A percentile compares a stretch with the other conserved stretches of the same genome.
These are phyloP conservation scores for Upupa epops DNA, from an alignment of 2,113 vertebrate species.

Conservation along the genomic window DNA sequence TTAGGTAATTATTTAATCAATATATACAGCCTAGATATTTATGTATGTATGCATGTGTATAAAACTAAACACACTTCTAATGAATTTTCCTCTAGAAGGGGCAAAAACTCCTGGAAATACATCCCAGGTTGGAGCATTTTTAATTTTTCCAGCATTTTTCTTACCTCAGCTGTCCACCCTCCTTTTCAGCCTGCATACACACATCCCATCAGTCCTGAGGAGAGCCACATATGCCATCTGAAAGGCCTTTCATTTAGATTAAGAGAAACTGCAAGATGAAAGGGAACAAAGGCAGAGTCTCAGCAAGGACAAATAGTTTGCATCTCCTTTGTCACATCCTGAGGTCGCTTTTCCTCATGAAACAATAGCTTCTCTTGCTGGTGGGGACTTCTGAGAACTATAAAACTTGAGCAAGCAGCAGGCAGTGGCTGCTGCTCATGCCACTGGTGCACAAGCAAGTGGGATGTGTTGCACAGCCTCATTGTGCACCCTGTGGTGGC, in stretches of 20 bases:
- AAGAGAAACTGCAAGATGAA: not conserved
- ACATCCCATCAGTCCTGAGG: not conserved
- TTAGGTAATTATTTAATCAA: constrained; percentile 36
- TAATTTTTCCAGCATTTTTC: not conserved
- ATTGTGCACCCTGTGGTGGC: not conserved
- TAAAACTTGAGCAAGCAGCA: not conserved
- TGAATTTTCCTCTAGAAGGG: not conserved
- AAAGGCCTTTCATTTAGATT: constrained; percentile 31
- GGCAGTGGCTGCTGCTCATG: not conserved
- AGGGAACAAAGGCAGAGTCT: constrained; percentile 4
- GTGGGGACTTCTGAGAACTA: not conserved
- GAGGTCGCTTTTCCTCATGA: not conserved
- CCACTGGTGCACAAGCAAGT: not conserved
- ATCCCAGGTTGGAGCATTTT: not conserved
- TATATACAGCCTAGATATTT: not conserved
- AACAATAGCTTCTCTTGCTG: not conserved
- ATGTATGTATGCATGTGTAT: not conserved
- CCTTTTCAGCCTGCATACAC: not conserved
- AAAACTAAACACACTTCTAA: not conserved
- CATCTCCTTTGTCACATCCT: not conserved
- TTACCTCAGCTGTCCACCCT: not conserved
- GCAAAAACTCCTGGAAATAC: not conserved
- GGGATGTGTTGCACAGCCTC: not conserved
- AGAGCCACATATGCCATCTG: not conserved
- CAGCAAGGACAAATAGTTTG: not conserved